These are phyloP conservation scores for Hydropsyche tenuis DNA, from an alignment of 1,140 invertebrate species.

Conservation along the genomic window DNA sequence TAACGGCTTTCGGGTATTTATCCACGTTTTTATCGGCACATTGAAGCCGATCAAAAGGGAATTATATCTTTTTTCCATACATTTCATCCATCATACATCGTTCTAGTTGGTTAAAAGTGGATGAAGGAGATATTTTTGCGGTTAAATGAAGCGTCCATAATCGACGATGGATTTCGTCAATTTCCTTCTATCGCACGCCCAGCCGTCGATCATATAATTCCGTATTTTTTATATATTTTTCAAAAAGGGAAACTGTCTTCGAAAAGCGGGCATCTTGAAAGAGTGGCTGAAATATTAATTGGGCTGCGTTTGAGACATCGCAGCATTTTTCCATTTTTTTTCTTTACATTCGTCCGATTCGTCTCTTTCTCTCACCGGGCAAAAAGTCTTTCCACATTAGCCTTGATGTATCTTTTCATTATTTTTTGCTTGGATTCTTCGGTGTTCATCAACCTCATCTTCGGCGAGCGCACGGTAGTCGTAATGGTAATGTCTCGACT, in stretches of 20 bases:
- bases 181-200: conserved; percentile 18
- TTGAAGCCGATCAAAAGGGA: conserved; percentile 15
- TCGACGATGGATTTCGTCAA: conserved; percentile 28
- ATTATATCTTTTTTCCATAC: conserved; percentile 20
- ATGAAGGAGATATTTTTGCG: conserved; percentile 27
- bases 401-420: conserved; percentile 29
- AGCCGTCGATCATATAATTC: not conserved
- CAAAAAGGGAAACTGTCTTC: not conserved
- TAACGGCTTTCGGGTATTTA: conserved; percentile 16
- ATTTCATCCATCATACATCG: conserved; percentile 22
- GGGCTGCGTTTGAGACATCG: not conserved
- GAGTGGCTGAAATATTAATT: not conserved
- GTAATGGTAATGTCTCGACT: conserved; percentile 38
- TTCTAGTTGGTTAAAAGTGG: conserved; percentile 22
- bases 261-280: too few species aligned
- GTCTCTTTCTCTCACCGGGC: not conserved
- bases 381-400: conserved; percentile 20
- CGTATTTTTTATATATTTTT: not conserved
- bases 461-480: conserved; percentile 35
- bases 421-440: conserved; percentile 33
- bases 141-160: conserved; percentile 26
- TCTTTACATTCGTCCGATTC: not conserved
- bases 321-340: conserved; percentile 1
- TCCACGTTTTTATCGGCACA: conserved; percentile 15
- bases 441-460: conserved; percentile 36